Evolutionary conservation across 2,888 invertebrate genomes (phyloP), one percentile per base, ranked within the genome.

Genomic region (Phrixothrix hirtus): DNA sequence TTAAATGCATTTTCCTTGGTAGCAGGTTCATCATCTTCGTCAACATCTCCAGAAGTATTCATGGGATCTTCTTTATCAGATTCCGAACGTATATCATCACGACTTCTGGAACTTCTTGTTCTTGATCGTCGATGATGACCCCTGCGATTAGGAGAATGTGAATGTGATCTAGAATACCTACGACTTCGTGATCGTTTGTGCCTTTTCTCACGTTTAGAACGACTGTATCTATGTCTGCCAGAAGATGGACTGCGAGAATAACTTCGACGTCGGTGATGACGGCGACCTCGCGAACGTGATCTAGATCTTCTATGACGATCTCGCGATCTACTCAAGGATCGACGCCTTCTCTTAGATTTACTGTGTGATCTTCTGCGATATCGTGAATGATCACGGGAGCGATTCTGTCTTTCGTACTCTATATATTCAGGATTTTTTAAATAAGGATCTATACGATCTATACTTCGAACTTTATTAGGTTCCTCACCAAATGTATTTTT

Each of bases 1-100:
- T 89, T 90, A 67, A 90, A 90, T 0, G 85, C 84, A 67, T 89
- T 85, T 32, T 79, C 77, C 25, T 81, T 77, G 15, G 79, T 70
- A 9, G 81, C 82, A 5, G 69, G 67, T 7, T 67, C 65, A 13
- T 68, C 68, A 1, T 68, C 66, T 2, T 70, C 71, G 2, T 67
- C 66, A 6, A 49, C 32, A 10, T 44, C 54, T 3, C 39, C 47
- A 31, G 56, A 47, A 13, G 50, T 38, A 30, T 56, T 42, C n/a
- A 36, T 7, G 7, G n/a, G 37, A 7, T 68, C 69, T 26, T 69
- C 71, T 15, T 65, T 69, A 32, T 63, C 66, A 10, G 63, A 57
- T 41, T 53, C 58, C 12, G 51, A 57, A 7, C 10, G 34, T 15
- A 32, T n/a, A 3, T 36, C 46, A 27, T 46, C 56, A 16, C 39